A percentile compares a stretch with the other conserved stretches of the same genome.
Evolutionary conservation across 2,113 vertebrate genomes (phyloP).

Genomic region (Aleadryas rufinucha): DNA sequence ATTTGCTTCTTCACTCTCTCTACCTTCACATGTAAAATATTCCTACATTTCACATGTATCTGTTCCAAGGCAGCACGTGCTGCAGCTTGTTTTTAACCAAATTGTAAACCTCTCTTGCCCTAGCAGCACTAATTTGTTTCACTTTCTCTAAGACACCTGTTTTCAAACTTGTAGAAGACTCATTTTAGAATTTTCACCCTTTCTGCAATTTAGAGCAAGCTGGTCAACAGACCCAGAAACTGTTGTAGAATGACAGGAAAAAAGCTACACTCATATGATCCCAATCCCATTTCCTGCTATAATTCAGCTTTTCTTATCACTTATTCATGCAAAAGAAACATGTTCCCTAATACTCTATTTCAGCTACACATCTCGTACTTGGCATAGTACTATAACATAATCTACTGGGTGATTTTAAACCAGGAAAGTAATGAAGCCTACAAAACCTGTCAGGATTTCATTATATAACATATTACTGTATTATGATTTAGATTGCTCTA

Average conservation of each 20-base stretch:
- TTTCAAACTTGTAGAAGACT: background rate
- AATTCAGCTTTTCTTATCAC: background rate
- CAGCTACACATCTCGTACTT: background rate
- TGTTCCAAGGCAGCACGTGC: background rate
- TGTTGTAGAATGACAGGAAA: background rate
- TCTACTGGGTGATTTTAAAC: background rate
- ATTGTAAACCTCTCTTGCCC: background rate
- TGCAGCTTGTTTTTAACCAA: background rate
- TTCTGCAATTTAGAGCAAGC: background rate
- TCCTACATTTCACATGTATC: background rate
- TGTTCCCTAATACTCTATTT: background rate
- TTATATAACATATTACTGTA: background rate
- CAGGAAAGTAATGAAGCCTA: background rate
- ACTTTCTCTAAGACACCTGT: background rate
- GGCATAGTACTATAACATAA: background rate
- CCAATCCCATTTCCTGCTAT: background rate
- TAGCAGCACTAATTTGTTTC: background rate
- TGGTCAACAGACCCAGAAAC: background rate
- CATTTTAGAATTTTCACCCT: background rate
- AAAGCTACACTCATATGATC: background rate
- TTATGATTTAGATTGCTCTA: background rate
- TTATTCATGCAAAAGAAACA: background rate
- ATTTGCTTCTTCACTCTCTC: background rate
- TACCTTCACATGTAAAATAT: background rate
- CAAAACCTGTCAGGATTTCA: background rate